These are phyloP conservation scores for Bergia sp. DNA, from an alignment of 92 coral and sea anemone genomes.

Conservation along the genomic window DNA sequence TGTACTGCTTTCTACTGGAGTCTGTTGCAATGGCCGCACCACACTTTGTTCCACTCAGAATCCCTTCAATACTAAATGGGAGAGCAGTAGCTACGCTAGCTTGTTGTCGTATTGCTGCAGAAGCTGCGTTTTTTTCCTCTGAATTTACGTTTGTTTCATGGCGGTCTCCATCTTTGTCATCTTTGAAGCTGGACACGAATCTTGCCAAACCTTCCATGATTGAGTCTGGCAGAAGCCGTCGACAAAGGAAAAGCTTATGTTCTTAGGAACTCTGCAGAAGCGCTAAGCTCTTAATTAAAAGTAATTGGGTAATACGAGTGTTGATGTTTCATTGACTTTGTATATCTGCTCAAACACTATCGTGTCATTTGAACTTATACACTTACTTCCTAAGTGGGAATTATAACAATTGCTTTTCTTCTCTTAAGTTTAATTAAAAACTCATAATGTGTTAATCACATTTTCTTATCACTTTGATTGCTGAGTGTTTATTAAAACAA, in stretches of 20 bases:
- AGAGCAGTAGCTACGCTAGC: conserved; percentile 21
- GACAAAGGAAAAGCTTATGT: not conserved
- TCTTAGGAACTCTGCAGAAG: not conserved
- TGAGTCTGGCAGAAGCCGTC: not conserved
- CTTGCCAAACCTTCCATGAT: conserved; percentile 89
- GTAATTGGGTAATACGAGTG: conserved; percentile 30
- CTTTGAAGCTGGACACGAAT: conserved; percentile 88
- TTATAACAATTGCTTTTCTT: conserved; percentile 40
- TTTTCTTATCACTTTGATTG: conserved; percentile 54
- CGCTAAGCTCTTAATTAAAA: conserved; percentile 36
- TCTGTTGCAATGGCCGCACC: conserved; percentile 34
- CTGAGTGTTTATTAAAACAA: conserved; percentile 83
- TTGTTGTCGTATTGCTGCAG: not conserved
- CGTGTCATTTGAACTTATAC: conserved; percentile 32
- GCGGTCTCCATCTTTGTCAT: conserved; percentile 55
- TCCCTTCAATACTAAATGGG: conserved; percentile 85
- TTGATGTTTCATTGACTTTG: conserved; percentile 28
- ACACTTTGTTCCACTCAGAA: conserved; percentile 63
- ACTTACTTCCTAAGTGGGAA: conserved; percentile 36
- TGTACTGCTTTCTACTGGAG: not conserved
- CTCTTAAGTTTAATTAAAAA: conserved; percentile 70
- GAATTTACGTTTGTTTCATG: not conserved
- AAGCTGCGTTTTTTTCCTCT: not conserved
- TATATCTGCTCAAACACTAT: conserved; percentile 34
- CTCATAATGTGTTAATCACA: conserved; percentile 82